A percentile compares a stretch with the other conserved stretches of the same genome.
phyloP scores from a whole-genome alignment of 2,888 invertebrate species.

The Cephus runcator region DNA sequence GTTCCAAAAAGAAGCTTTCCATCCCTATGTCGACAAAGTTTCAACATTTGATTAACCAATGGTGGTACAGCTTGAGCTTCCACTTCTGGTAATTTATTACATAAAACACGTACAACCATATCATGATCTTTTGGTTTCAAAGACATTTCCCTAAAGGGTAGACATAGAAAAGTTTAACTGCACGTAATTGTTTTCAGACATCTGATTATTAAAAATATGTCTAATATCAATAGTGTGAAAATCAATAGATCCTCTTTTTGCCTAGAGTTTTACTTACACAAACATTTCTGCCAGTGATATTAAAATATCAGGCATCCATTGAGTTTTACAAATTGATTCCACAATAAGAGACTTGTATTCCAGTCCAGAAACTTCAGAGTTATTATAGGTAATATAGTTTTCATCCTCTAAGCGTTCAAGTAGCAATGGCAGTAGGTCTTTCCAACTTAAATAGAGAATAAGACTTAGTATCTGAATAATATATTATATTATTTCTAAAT shows the following conservation, averaged over 20 bases:
- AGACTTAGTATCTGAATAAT: not conserved
- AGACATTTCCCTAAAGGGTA: slow-evolving; percentile 69
- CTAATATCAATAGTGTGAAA: not conserved
- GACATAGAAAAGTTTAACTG: not conserved
- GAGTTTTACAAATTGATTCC: slow-evolving; percentile 70
- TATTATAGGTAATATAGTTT: slow-evolving; percentile 69
- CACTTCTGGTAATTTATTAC: slow-evolving; percentile 70
- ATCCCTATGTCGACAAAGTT: slow-evolving; percentile 67
- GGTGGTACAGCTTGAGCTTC: slow-evolving; percentile 74
- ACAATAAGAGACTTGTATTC: slow-evolving; percentile 74
- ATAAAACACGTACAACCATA: slow-evolving; percentile 73
- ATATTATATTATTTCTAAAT: not conserved
- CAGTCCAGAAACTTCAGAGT: slow-evolving; percentile 69
- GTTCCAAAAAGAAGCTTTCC: slow-evolving; percentile 65
- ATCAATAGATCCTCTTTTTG: not conserved
- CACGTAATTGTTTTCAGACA: not conserved
- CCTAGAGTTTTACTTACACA: slow-evolving; percentile 65
- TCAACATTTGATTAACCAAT: slow-evolving; percentile 75
- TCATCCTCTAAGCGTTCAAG: slow-evolving; percentile 69
- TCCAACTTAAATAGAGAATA: slow-evolving; percentile 69
- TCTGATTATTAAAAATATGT: not conserved
- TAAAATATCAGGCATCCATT: slow-evolving; percentile 71
- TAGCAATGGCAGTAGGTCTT: slow-evolving; percentile 74
- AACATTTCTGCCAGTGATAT: slow-evolving; percentile 77
- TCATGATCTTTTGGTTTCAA: slow-evolving; percentile 71